phyloP scores from a whole-genome alignment of 2,113 vertebrate genomes.

The Oryctolagus cuniculus region mOryCun1.1 NC_091436.1:140638501-140639000 shows the following conservation, averaged over 20 bases:
- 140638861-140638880: not conserved
- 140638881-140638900: not conserved
- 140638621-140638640: not conserved
- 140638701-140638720: not conserved
- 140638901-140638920: not conserved
- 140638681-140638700: not conserved
- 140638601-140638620: not conserved
- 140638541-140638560: no score
- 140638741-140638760: not conserved
- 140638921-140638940: not conserved
- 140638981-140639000: not conserved
- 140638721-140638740: not conserved
- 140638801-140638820: not conserved
- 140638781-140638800: not conserved
- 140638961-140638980: not conserved
- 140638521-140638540: no score
- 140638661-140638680: not conserved
- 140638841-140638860: not conserved
- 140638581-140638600: no score
- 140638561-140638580: no score
- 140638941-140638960: not conserved
- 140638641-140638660: not conserved
- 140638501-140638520: no score
- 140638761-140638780: not conserved
- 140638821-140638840: not conserved